Evolutionary conservation across 2,797 vertebrate species (phyloP), one percentile per base, ranked within the genome.

Genomic region (Sebastes cheni): DNA sequence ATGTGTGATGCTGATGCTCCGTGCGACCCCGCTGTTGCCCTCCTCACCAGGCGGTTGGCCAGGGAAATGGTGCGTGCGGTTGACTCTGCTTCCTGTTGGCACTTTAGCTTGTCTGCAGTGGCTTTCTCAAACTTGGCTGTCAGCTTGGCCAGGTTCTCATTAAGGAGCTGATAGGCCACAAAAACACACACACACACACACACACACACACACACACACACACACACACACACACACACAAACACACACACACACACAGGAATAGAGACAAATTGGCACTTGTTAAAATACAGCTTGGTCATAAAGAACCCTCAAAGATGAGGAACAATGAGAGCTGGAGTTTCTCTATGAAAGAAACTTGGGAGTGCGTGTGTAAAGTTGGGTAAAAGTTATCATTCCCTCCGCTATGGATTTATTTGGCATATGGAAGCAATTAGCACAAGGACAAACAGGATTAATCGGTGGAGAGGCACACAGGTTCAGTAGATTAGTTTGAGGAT

Each of bases 81-180:
- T 13, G 93, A 92, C 68, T 98, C 97, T 0, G 98, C 98, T 87
- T 99, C 97, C 92, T 98, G 96, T 91, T 98, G 97, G 91, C 98
- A 99, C 91, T 95, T 96, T 76, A 99, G 94, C 83, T 99, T 99
- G 81, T 98, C 98, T 34, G 96, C 89, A 0, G 97, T 99, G 68
- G 98, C 98, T 92, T 95, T 97, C 94, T 99, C 97, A 95, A 99
- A 99, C 91, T 96, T 96, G 72, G 96, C 95, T 0, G 97, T 99
- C 62, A 99, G 96, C 89, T 96, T 98, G 32, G 93, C 93, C 92
- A 99, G 94, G 94, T 99, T 99, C 92, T 98, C 97, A 59, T 99
- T 96, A 83, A 99, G 97, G 72, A 92, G 94, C 98, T 99, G 92
- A 64, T 11, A 39, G 76, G 56, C 70, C 79, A 69, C 36, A 82